Percentiles rank a stretch among this genome's conserved stretches.
Conservation (phyloP, 2,888 invertebrate species). For the Agrilus cyanescens region DNA sequence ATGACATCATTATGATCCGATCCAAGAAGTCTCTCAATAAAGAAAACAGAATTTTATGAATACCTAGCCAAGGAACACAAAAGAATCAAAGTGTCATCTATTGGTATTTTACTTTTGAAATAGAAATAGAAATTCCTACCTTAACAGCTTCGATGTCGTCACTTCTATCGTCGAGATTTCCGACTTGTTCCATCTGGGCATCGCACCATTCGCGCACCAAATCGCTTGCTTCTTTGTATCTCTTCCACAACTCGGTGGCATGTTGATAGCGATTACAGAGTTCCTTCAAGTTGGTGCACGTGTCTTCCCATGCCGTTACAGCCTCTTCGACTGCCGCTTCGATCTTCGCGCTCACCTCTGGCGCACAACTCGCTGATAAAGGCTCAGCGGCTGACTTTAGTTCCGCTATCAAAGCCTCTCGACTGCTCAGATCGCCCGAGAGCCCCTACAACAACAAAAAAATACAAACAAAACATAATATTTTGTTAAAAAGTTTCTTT, state of each 20-base stretch:
- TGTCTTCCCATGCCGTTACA: constrained; percentile 67
- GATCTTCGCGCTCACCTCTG: constrained; percentile 59
- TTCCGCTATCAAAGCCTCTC: constrained; percentile 62
- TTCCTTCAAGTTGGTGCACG: constrained; percentile 62
- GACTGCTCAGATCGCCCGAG: constrained; percentile 61
- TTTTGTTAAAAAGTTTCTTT: background rate
- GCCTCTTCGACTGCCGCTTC: constrained; percentile 67
- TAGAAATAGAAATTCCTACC: constrained; percentile 37
- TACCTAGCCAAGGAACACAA: no score
- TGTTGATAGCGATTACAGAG: constrained; percentile 68
- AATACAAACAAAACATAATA: constrained; percentile 1
- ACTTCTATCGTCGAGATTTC: constrained; percentile 41
- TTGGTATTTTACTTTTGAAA: background rate
- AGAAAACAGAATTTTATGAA: no score
- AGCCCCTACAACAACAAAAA: constrained; percentile 46
- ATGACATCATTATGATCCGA: no score
- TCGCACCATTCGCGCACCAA: constrained; percentile 66
- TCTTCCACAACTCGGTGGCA: constrained; percentile 70
- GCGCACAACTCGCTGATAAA: constrained; percentile 55
- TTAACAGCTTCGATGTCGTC: constrained; percentile 47
- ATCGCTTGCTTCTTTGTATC: constrained; percentile 67
- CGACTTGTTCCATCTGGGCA: constrained; percentile 60
- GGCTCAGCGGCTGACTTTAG: constrained; percentile 60
- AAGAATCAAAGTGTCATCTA: no score
- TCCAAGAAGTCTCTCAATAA: no score